A percentile compares a stretch with the other conserved stretches of the same genome.
Conservation (phyloP, 2,888 invertebrate species). For the Andrena trimmerana region DNA sequence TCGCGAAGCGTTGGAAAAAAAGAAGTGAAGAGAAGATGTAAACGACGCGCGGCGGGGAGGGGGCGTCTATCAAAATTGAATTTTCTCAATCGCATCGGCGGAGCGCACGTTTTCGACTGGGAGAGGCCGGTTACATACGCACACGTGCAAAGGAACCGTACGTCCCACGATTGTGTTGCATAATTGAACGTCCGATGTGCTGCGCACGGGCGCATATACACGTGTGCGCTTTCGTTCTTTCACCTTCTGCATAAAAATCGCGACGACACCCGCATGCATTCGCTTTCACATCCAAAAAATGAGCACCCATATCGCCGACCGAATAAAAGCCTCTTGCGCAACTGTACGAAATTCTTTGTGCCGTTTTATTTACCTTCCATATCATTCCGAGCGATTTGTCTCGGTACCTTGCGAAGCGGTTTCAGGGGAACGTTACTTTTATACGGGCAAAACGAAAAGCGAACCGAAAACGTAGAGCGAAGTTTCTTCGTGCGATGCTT, state of each 20-base stretch:
- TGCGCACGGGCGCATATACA: slow-evolving; percentile 1
- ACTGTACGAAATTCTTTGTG: slow-evolving; percentile 38
- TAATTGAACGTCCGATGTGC: slow-evolving; percentile 41
- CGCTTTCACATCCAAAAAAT: slow-evolving; percentile 61
- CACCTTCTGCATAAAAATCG: slow-evolving; percentile 59
- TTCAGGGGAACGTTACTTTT: not conserved
- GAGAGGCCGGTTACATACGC: not conserved
- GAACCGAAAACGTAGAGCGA: not conserved
- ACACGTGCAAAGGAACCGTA: not conserved
- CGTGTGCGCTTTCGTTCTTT: slow-evolving; percentile 49
- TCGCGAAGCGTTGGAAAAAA: not conserved
- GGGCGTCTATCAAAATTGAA: not conserved
- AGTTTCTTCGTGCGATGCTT: too few relatives aligned
- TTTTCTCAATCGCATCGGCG: slow-evolving; percentile 1
- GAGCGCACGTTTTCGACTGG: not conserved
- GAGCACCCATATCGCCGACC: slow-evolving; percentile 47
- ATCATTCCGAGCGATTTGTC: not conserved
- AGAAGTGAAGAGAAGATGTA: not conserved
- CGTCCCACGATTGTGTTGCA: slow-evolving; percentile 40
- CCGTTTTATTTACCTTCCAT: slow-evolving; percentile 14
- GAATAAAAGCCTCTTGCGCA: slow-evolving; percentile 52
- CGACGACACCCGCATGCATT: slow-evolving; percentile 56
- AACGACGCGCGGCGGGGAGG: not conserved
- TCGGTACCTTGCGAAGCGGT: not conserved
- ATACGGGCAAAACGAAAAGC: not conserved